These are phyloP conservation scores for Cyphomyrmex costatus DNA, from an alignment of 1,140 invertebrate genomes.

Conservation along the genomic window DNA sequence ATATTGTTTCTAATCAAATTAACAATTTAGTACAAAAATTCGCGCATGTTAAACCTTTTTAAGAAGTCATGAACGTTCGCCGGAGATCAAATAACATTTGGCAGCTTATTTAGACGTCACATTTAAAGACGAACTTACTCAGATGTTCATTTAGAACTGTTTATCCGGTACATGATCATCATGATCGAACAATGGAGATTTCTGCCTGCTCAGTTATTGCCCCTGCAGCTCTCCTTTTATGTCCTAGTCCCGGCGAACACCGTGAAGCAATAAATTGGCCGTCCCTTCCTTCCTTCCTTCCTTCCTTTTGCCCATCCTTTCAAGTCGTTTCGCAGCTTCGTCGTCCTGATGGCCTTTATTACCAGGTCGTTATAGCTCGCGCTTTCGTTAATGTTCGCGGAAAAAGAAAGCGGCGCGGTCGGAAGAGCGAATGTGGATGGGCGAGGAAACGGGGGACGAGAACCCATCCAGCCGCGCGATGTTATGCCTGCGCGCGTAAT, in stretches of 20 bases:
- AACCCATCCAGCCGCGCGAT: constrained; percentile 28
- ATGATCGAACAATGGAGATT: constrained; percentile 31
- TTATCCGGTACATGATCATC: constrained; percentile 3
- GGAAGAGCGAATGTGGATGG: constrained; percentile 8
- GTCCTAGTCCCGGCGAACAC: constrained; percentile 39
- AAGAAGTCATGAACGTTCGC: not conserved
- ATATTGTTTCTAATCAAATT: too few species aligned
- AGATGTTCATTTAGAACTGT: not conserved
- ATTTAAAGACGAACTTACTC: not conserved
- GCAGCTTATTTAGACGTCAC: not conserved
- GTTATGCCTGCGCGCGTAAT: constrained; percentile 55
- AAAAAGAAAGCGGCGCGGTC: constrained; percentile 34
- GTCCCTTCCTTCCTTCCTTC: constrained; percentile 29
- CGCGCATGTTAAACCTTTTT: not conserved
- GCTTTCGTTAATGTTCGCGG: constrained; percentile 67
- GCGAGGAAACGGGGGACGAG: constrained; percentile 18
- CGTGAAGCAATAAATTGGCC: constrained; percentile 68
- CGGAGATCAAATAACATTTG: too few species aligned
- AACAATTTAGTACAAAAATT: not conserved
- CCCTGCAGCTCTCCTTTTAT: not conserved
- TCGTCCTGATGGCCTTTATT: constrained; percentile 66
- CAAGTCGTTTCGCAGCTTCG: constrained; percentile 46
- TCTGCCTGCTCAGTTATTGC: not conserved
- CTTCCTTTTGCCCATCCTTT: not conserved
- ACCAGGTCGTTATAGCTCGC: constrained; percentile 68